Conservation (phyloP, 1,140 invertebrate species). For the Stratiolaelaps scimitus region DNA sequence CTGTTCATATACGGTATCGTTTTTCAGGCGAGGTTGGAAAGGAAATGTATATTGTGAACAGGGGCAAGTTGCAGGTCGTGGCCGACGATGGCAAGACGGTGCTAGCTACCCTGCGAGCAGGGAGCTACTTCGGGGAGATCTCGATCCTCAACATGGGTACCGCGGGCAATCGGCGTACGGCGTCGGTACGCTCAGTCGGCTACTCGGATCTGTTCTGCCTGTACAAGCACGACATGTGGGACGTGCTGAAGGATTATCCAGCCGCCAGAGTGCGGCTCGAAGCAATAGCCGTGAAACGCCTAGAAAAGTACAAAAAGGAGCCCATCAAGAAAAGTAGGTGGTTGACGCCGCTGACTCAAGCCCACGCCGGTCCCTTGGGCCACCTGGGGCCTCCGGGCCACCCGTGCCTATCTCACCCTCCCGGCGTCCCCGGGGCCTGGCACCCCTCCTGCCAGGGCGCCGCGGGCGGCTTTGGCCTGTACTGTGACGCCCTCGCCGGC, state of each 20-base stretch:
- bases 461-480: neutral
- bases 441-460: too few relatives aligned
- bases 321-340: conserved; percentile 70
- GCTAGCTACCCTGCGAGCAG: conserved; percentile 84
- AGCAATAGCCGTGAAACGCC: conserved; percentile 86
- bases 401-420: conserved; percentile 10
- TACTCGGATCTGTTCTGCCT: conserved; percentile 97
- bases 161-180: conserved; percentile 91
- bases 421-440: too few relatives aligned
- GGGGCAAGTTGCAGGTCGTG: conserved; percentile 87
- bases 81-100: conserved; percentile 93
- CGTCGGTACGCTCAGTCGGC: conserved; percentile 87
- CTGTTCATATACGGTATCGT: too few relatives aligned
- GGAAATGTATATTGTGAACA: conserved; percentile 98
- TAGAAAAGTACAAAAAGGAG: conserved; percentile 88
- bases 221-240: conserved; percentile 94
- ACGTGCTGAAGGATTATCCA: conserved; percentile 95
- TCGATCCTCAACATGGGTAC: conserved; percentile 98
- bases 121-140: conserved; percentile 99
- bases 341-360: conserved; percentile 28
- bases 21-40: conserved; percentile 89
- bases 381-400: neutral
- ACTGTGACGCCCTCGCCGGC: conserved; percentile 15
- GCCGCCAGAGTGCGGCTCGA: conserved; percentile 88
- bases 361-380: neutral